phyloP scores from a whole-genome alignment of 2,888 invertebrate genomes.

The Thera obeliscata region DNA sequence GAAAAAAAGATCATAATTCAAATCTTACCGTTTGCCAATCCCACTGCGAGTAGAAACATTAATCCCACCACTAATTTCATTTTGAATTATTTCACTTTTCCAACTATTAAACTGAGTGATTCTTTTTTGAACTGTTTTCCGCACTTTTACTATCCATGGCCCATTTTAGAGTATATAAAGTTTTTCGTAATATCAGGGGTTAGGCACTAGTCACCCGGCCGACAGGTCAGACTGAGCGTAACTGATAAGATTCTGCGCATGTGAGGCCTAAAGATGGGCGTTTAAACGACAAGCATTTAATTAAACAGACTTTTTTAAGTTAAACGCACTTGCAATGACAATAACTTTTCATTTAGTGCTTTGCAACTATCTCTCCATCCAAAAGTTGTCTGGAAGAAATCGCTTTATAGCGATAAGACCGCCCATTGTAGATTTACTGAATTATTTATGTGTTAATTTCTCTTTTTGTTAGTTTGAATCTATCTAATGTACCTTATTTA shows the following conservation, averaged over 20 bases:
- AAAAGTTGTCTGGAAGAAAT: too few relatives aligned
- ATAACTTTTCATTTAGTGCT: too few relatives aligned
- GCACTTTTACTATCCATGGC: conserved; percentile 12
- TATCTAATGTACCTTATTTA: too few relatives aligned
- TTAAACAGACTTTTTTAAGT: too few relatives aligned
- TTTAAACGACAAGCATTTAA: too few relatives aligned
- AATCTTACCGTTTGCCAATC: conserved; percentile 57
- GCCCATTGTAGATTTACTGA: too few relatives aligned
- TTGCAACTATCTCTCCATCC: too few relatives aligned
- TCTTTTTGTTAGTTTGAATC: too few relatives aligned
- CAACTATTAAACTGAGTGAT: neutral
- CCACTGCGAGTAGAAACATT: conserved; percentile 51
- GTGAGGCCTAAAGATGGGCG: conserved; percentile 23
- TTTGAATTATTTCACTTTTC: conserved; percentile 34
- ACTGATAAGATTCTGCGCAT: conserved; percentile 74
- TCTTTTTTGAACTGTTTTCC: neutral
- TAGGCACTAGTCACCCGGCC: conserved; percentile 32
- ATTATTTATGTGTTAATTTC: too few relatives aligned
- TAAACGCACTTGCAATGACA: too few relatives aligned
- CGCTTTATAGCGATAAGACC: too few relatives aligned
- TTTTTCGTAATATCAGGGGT: conserved; percentile 14
- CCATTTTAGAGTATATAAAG: conserved; percentile 8
- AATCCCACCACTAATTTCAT: conserved; percentile 55
- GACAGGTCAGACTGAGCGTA: conserved; percentile 54
- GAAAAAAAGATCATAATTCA: neutral